Evolutionary conservation across 2,888 invertebrate genomes (phyloP).

Genomic region (Pachycephus smyrnensis): DNA sequence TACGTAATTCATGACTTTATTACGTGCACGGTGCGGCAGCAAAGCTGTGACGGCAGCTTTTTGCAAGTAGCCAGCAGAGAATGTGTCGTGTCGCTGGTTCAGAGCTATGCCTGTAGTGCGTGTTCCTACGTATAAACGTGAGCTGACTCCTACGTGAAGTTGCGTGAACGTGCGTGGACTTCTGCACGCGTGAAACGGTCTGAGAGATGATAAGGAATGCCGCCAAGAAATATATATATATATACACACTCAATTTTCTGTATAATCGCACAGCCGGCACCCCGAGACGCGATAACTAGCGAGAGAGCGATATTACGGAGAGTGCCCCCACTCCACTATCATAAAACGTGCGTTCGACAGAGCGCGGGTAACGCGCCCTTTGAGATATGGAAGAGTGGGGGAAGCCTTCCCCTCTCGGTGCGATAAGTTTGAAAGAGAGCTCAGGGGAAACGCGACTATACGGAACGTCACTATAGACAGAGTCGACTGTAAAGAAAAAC

Average conservation of each 20-base stretch:
- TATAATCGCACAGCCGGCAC: too few species aligned
- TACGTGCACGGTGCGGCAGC: constrained; percentile 31
- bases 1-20: constrained; percentile 43
- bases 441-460: too few species aligned
- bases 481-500: neutral
- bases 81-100: constrained; percentile 8
- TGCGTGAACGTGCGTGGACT: constrained; percentile 2
- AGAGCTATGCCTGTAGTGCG: neutral
- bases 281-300: too few species aligned
- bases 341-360: too few species aligned
- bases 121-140: neutral
- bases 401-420: too few species aligned
- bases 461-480: too few species aligned
- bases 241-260: too few species aligned
- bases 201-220: neutral
- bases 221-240: neutral
- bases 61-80: constrained; percentile 13
- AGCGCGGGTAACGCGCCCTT: too few species aligned
- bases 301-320: too few species aligned
- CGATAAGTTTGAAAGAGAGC: too few species aligned
- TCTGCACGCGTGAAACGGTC: neutral
- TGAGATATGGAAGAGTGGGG: too few species aligned
- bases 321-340: too few species aligned
- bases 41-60: constrained; percentile 30
- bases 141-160: neutral